Base-by-base conservation (phyloP, 2,797 vertebrate genomes). In the Falco rusticolus region DNA sequence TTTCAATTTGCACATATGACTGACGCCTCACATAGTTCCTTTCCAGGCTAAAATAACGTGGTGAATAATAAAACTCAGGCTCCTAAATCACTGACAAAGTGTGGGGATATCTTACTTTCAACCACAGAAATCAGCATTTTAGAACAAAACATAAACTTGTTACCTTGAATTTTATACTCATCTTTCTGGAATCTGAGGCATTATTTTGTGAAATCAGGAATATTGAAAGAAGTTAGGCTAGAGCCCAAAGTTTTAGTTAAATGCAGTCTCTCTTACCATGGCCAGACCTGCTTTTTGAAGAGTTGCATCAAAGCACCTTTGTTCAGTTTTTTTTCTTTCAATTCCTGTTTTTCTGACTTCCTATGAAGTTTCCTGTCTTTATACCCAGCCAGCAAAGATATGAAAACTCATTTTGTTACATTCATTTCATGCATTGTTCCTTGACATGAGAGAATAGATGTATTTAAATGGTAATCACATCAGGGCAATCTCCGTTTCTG, bases 381-480 rank as follows among this genome's bases (percentile, higher is more conserved):
- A 72, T 24, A 82, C 4, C 3, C 12, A 64, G 41, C 41, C 17
- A 71, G 57, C 33, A 77, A 92, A 93, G 51, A 90, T 70, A 78
- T 63, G 50, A 90, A 94, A 89, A 77, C n/a, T 88, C 71, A 50
- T 91, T 84, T 34, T 3, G 2, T 69, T 89, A 20, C 34, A 92
- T 95, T 95, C 80, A 94, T 94, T 83, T 90, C 56, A 61, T 50
- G 25, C 16, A 65, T 90, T 74, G 59, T 90, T 89, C 78, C 86
- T 95, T 90, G 84, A 83, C 20, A 0, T 71, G 57, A 93, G 45
- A 89, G 71, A 94, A 84, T 80, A 82, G 53, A 26, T 51, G 33
- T 64, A 80, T 92, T 92, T 89, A 90, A 93, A 93, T 92, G 56
- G 87, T 90, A 97, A 95, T 95, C 84, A 87, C 60, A 65, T 59